phyloP scores from a whole-genome alignment of 2,113 vertebrate species.

The Myodes glareolus region DNA sequence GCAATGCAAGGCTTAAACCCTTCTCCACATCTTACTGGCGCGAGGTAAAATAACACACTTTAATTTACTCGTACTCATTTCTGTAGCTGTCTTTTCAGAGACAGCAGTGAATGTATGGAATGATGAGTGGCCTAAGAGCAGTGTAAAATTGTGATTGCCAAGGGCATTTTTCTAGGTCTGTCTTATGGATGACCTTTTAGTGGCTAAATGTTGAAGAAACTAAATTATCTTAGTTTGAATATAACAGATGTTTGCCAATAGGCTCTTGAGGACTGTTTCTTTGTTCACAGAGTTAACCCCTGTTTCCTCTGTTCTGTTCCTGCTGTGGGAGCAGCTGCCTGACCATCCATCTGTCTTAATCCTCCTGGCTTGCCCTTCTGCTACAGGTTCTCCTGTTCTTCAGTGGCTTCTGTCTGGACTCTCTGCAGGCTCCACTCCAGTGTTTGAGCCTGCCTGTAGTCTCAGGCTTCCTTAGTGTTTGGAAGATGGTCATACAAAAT shows the following conservation, averaged over 20 bases:
- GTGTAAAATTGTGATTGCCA: slow-evolving; percentile 16
- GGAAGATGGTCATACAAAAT: not conserved
- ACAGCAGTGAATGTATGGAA: not conserved
- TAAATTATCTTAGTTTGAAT: slow-evolving; percentile 13
- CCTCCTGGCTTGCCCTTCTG: not conserved
- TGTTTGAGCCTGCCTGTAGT: not conserved
- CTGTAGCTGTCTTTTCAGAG: slow-evolving; percentile 7
- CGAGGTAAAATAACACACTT: slow-evolving; percentile 20
- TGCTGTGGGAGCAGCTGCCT: not conserved
- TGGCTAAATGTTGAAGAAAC: not conserved
- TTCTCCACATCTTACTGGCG: slow-evolving; percentile 23
- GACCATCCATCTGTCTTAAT: not conserved
- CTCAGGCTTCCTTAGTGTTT: not conserved
- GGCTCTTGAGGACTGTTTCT: not conserved
- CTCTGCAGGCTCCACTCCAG: not conserved
- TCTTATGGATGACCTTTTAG: not conserved
- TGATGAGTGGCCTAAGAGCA: not conserved
- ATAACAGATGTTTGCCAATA: not conserved
- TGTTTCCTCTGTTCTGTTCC: not conserved
- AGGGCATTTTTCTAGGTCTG: not conserved
- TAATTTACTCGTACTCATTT: slow-evolving; percentile 7
- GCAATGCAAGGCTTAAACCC: not conserved
- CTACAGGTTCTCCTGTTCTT: too few species aligned
- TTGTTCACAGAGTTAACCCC: not conserved
- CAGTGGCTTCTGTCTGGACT: not conserved